phyloP scores from a whole-genome alignment of 2,113 vertebrate genomes.

The Mustela nigripes region DNA sequence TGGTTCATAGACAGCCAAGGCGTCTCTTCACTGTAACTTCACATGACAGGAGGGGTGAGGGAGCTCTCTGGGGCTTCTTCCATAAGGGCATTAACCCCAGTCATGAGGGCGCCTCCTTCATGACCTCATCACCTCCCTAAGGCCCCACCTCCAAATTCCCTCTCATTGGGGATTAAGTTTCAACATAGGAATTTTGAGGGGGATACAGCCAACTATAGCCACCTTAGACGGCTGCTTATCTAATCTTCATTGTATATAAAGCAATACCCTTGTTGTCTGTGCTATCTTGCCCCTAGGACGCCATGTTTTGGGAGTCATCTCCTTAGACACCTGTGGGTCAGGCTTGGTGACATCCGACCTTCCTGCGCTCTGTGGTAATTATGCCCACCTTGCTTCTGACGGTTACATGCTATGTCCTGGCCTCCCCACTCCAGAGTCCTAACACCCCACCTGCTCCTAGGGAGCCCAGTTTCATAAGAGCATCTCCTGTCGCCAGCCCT shows the following conservation, averaged over 20 bases:
- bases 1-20: background rate
- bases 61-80: background rate
- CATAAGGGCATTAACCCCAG: background rate
- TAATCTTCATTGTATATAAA: background rate
- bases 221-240: constrained; percentile 13
- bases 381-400: background rate
- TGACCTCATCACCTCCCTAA: background rate
- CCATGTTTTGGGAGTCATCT: background rate
- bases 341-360: background rate
- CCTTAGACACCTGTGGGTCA: background rate
- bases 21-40: background rate
- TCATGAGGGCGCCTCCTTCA: background rate
- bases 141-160: background rate
- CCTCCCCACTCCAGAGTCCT: background rate
- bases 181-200: background rate
- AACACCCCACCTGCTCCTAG: background rate
- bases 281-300: background rate
- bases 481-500: background rate
- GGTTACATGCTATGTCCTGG: background rate
- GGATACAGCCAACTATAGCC: background rate
- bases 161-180: background rate
- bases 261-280: background rate
- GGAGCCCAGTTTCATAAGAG: background rate
- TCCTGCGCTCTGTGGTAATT: background rate
- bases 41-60: background rate